Conservation (phyloP, 2,797 vertebrate species). For the Phylloscopus collybita region DNA sequence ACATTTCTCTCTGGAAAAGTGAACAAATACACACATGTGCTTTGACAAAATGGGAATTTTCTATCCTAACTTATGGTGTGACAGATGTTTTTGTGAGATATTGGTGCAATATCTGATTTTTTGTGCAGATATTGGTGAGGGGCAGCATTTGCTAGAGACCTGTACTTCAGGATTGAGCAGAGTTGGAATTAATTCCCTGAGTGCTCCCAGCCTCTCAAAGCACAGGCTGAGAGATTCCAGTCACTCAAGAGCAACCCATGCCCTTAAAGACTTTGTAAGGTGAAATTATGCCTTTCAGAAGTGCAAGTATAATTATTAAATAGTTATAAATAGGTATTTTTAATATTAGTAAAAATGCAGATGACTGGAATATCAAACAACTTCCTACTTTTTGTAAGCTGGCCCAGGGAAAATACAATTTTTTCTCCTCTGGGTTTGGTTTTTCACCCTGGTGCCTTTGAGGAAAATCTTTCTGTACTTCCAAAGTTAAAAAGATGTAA, state of each 20-base stretch:
- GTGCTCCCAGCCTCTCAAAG: neutral
- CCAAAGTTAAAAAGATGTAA: neutral
- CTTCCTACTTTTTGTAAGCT: neutral
- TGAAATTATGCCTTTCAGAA: neutral
- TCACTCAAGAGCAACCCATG: neutral
- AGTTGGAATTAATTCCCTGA: neutral
- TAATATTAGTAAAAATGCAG: neutral
- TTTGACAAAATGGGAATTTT: neutral
- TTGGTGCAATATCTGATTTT: neutral
- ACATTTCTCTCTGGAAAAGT: neutral
- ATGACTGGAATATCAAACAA: neutral
- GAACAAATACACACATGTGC: fast-evolving
- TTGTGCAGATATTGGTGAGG: no score
- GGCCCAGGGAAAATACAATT: neutral
- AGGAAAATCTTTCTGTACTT: neutral
- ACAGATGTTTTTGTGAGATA: neutral
- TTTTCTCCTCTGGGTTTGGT: neutral
- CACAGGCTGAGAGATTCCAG: neutral
- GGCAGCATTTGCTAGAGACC: neutral
- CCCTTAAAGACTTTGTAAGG: neutral
- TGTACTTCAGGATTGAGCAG: neutral
- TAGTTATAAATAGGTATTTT: neutral
- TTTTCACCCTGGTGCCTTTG: neutral
- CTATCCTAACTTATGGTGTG: neutral
- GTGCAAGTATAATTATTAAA: neutral